Evolutionary conservation across 2,888 invertebrate species (phyloP).

Genomic region (Orthosia gothica): DNA sequence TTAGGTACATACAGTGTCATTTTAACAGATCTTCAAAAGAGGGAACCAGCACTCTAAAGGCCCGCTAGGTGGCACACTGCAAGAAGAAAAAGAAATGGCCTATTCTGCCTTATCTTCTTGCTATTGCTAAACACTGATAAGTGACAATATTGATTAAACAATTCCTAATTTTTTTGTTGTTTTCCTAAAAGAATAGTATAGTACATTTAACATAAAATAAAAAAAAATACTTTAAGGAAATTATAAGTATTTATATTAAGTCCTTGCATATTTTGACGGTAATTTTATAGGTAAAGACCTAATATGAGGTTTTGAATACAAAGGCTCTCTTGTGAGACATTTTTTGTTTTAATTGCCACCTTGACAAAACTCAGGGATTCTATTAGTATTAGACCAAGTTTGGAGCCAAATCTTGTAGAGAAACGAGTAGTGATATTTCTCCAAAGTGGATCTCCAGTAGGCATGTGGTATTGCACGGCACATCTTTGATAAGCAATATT

Average conservation of each 20-base stretch:
- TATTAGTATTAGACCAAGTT: not conserved
- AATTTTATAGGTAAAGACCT: too few relatives aligned
- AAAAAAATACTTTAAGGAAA: conserved; percentile 42
- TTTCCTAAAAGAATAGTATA: not conserved
- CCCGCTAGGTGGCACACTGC: too few relatives aligned
- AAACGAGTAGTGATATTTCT: not conserved
- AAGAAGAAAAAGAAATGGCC: too few relatives aligned
- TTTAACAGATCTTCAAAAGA: not conserved
- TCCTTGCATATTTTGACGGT: too few relatives aligned
- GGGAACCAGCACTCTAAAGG: too few relatives aligned
- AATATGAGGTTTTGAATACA: conserved; percentile 16
- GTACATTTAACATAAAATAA: conserved; percentile 31
- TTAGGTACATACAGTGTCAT: not conserved
- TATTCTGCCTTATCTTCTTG: too few relatives aligned
- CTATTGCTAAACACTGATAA: conserved; percentile 18
- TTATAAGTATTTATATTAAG: conserved; percentile 14
- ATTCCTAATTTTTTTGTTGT: conserved; percentile 4
- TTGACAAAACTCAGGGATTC: not conserved
- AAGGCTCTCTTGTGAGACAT: conserved; percentile 10
- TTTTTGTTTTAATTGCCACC: not conserved
- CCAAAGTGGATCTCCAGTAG: not conserved
- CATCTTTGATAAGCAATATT: not conserved
- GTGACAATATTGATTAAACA: conserved; percentile 26
- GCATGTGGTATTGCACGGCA: too few relatives aligned
- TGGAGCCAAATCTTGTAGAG: not conserved